Conservation (phyloP, 2,888 invertebrate species). For the Eupeodes luniger region DNA sequence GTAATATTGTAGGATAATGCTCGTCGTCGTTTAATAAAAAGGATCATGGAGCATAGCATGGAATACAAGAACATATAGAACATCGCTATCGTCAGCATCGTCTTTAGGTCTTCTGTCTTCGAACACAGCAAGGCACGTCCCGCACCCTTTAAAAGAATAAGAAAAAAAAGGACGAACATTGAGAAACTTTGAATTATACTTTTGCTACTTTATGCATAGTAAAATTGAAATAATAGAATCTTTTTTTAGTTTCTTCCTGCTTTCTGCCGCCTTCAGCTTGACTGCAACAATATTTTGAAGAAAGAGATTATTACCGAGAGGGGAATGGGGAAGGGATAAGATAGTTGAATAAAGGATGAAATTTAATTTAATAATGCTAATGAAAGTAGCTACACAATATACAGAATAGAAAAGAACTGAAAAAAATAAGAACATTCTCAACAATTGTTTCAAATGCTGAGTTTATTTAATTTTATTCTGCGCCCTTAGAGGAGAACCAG, state of each 20-base stretch:
- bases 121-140: too few species aligned
- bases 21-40: slow-evolving; percentile 42
- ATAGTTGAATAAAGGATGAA: not conserved
- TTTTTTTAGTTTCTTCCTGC: not conserved
- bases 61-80: not conserved
- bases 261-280: not conserved
- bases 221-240: slow-evolving; percentile 34
- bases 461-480: slow-evolving; percentile 6
- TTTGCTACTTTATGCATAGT: slow-evolving; percentile 27
- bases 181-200: slow-evolving; percentile 20
- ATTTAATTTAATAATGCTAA: slow-evolving; percentile 25
- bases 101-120: too few species aligned
- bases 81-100: not conserved
- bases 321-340: too few species aligned
- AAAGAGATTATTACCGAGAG: slow-evolving; percentile 3
- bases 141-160: not conserved
- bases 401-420: not conserved
- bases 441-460: slow-evolving; percentile 15
- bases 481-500: not conserved
- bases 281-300: slow-evolving; percentile 33
- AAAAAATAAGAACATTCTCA: not conserved
- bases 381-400: not conserved
- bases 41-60: slow-evolving; percentile 38
- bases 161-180: not conserved
- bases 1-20: slow-evolving; percentile 42